Evolutionary conservation across 2,113 vertebrate genomes (phyloP).

Genomic region (Leiothrix lutea): DNA sequence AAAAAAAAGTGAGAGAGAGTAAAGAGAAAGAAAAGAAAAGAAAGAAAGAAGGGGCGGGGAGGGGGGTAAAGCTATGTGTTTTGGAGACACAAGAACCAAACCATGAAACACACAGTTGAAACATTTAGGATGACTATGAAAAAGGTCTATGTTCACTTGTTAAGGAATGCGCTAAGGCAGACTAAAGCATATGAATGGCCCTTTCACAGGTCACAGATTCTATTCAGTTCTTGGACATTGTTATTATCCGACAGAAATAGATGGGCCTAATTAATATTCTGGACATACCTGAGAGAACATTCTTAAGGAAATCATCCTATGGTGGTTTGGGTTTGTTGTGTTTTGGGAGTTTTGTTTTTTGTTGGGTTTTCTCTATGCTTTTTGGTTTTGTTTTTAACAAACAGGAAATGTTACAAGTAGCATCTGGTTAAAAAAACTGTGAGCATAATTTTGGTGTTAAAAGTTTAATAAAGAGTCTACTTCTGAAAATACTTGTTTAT

Average conservation of each 20-base stretch:
- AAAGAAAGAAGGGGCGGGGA: neutral
- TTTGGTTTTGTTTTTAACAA: slow-evolving; percentile 40
- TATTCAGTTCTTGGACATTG: slow-evolving; percentile 91
- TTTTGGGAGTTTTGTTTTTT: slow-evolving; percentile 4
- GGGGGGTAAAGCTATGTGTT: slow-evolving; percentile 50
- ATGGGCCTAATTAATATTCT: slow-evolving; percentile 99
- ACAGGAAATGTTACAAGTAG: slow-evolving; percentile 58
- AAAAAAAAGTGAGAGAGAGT: neutral
- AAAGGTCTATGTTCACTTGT: slow-evolving; percentile 88
- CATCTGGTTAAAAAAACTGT: slow-evolving; percentile 50
- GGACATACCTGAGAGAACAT: slow-evolving; percentile 90
- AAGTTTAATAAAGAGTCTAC: slow-evolving; percentile 59
- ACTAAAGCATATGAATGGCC: slow-evolving; percentile 91
- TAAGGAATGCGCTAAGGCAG: slow-evolving; percentile 88
- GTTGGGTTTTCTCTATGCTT: neutral
- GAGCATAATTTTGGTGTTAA: slow-evolving; percentile 42
- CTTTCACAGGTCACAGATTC: slow-evolving; percentile 97
- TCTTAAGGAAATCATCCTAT: slow-evolving; percentile 87
- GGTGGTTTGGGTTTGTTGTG: slow-evolving; percentile 66
- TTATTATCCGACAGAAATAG: slow-evolving; percentile 93
- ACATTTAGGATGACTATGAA: slow-evolving; percentile 89
- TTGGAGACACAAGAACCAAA: slow-evolving; percentile 80
- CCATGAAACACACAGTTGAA: slow-evolving; percentile 83
- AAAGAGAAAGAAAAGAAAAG: neutral
- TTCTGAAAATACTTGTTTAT: slow-evolving; percentile 59